Percentiles rank a stretch among this genome's conserved stretches.
Conservation (phyloP, 1,140 invertebrate species). For the Hylyphantes graminicola region DNA sequence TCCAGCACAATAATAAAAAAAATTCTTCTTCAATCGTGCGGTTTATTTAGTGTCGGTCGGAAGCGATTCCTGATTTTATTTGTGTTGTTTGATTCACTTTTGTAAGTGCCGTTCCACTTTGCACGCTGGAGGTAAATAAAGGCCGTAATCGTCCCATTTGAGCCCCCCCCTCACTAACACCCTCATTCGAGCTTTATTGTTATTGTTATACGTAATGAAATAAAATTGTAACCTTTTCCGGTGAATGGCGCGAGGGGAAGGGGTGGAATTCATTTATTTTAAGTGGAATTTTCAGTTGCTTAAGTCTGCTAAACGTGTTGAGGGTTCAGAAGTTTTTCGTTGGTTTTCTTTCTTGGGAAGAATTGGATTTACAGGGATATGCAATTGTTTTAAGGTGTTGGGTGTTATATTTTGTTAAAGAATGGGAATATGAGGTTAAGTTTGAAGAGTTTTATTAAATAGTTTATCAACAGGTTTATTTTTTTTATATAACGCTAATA, state of each 20-base stretch:
- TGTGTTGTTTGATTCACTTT: conserved; percentile 28
- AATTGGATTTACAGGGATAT: too few species aligned
- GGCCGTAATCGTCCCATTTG: conserved; percentile 29
- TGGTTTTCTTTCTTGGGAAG: too few species aligned
- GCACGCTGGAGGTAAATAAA: conserved; percentile 12
- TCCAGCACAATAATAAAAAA: background rate
- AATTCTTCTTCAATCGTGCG: conserved; percentile 9
- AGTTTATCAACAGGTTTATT: too few species aligned
- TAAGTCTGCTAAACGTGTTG: too few species aligned
- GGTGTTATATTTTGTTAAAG: too few species aligned
- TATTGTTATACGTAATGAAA: conserved; percentile 49
- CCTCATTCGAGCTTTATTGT: conserved; percentile 24
- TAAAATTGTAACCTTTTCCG: conserved; percentile 39
- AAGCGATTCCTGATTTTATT: conserved; percentile 34
- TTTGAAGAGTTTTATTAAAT: too few species aligned
- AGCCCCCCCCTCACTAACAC: background rate
- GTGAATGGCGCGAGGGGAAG: background rate
- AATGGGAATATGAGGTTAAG: too few species aligned
- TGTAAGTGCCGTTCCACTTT: conserved; percentile 17
- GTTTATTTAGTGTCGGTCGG: conserved; percentile 35
- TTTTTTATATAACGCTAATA: too few species aligned
- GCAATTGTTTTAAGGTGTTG: too few species aligned
- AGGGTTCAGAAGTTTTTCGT: too few species aligned
- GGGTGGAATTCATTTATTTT: conserved; percentile 41
- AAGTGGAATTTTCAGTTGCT: conserved; percentile 6